Conservation (phyloP, 2,113 vertebrate species). For the Melozone crissalis region DNA sequence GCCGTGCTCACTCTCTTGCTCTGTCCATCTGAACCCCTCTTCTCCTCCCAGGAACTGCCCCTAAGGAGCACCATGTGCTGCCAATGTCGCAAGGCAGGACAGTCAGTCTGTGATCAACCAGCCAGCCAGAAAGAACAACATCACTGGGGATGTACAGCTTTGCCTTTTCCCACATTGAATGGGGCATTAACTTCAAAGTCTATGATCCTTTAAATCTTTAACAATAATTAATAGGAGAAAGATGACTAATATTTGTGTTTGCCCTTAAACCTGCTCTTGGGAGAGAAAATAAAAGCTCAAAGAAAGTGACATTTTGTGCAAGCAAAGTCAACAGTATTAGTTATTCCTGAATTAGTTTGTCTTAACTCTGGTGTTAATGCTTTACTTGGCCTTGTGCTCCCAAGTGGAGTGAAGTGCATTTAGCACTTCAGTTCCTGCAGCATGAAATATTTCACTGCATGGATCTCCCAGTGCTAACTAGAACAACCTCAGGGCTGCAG, state of each 20-base stretch:
- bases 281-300: slow-evolving; percentile 22
- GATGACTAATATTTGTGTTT: slow-evolving; percentile 78
- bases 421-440: slow-evolving; percentile 29
- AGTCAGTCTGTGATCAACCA: slow-evolving; percentile 53
- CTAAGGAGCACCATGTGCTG: not conserved
- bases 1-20: accelerated
- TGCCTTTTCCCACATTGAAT: slow-evolving; percentile 78
- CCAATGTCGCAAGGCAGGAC: slow-evolving; percentile 19
- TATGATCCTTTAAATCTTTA: slow-evolving; percentile 82
- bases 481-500: not conserved
- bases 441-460: not conserved
- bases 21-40: not conserved
- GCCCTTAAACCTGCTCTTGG: slow-evolving; percentile 29
- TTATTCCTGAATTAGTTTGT: slow-evolving; percentile 57
- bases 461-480: not conserved
- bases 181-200: slow-evolving; percentile 75
- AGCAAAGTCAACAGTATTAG: slow-evolving; percentile 54
- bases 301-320: slow-evolving; percentile 56
- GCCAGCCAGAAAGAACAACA: slow-evolving; percentile 74
- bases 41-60: not conserved
- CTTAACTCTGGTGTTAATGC: slow-evolving; percentile 71
- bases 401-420: not conserved
- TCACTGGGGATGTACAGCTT: slow-evolving; percentile 54
- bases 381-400: slow-evolving; percentile 69
- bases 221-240: slow-evolving; percentile 80